Percentiles rank a stretch among this genome's conserved stretches.
Evolutionary conservation across 2,888 invertebrate species (phyloP).

Genomic region (Frankliniella fusca): DNA sequence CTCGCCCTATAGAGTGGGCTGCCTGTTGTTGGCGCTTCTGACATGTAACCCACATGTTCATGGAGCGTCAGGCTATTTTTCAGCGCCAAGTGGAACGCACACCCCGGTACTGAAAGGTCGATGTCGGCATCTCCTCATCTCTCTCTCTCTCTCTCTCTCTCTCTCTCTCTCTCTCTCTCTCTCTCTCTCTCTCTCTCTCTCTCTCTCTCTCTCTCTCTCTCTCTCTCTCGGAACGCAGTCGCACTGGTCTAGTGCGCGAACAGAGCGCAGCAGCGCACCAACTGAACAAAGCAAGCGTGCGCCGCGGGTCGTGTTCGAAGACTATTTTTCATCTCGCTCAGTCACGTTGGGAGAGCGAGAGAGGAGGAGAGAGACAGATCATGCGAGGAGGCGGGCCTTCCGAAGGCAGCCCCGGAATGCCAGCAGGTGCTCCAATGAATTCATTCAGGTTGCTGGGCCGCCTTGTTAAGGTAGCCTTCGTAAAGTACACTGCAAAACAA

Average conservation of each 20-base stretch:
- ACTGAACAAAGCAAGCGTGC: background rate
- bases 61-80: constrained; percentile 1
- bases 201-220: constrained; percentile 1
- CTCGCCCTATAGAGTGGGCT: background rate
- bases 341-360: background rate
- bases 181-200: constrained; percentile 1
- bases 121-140: background rate
- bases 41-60: background rate
- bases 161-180: background rate
- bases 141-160: background rate
- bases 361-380: background rate
- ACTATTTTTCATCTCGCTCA: too few relatives aligned
- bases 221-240: background rate
- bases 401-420: constrained; percentile 14
- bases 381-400: background rate
- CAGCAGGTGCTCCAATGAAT: constrained; percentile 22
- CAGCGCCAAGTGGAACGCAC: background rate
- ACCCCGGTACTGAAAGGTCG: constrained; percentile 9
- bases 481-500: constrained; percentile 3
- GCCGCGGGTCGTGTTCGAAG: too few relatives aligned
- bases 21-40: background rate
- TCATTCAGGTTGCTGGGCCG: background rate
- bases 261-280: background rate
- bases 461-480: constrained; percentile 4
- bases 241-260: too few relatives aligned